Evolutionary conservation across 2,888 invertebrate species (phyloP), one percentile per base, ranked within the genome.

Genomic region (Aspidiotus rigidus): DNA sequence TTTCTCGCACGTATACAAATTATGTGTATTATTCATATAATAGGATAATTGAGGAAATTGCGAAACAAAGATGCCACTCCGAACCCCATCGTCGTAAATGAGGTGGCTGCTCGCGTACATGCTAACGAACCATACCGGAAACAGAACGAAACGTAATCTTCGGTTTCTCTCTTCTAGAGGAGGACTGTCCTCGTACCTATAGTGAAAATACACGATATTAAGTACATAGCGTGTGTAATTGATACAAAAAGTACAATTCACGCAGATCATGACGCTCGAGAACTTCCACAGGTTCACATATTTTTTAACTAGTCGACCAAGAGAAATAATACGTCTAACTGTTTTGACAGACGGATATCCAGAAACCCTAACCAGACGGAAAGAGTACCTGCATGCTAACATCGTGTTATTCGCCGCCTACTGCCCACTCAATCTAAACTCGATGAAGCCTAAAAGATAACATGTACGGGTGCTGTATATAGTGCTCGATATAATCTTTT

Each of bases 371-470:
- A 66, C 57, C 59, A 66, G 66, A 66, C 59, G 66, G 66, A 66
- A 66, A 49, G 59, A 66, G 66, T 44, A 66, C 66, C 66, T 66
- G 66, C 66, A 66, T 66, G 64, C 64, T 54, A 28, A 16, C 17
- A 13, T 9, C 42, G 9, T 64, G 55, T 15, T 54, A 40, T 39
- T 16, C 11, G 41, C 57, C 53, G 28, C 16, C 44, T 17, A 66
- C 66, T 66, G 66, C 59, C 66, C 66, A 66, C 66, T 66, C 66
- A 44, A 66, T 62, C 62, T 41, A 16, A 42, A 57, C 59, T 42
- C 59, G 66, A 66, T 66, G 66, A 66, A 66, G 66, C 66, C 66
- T 66, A 42, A 66, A 66, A 66, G 66, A 66, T 66, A 66, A 59
- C 66, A 66, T 66, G 66, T 66, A 66, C 66, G 66, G 66, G 66